Evolutionary conservation across 2,797 vertebrate species (phyloP).

Genomic region (Argyrosomus regius): DNA sequence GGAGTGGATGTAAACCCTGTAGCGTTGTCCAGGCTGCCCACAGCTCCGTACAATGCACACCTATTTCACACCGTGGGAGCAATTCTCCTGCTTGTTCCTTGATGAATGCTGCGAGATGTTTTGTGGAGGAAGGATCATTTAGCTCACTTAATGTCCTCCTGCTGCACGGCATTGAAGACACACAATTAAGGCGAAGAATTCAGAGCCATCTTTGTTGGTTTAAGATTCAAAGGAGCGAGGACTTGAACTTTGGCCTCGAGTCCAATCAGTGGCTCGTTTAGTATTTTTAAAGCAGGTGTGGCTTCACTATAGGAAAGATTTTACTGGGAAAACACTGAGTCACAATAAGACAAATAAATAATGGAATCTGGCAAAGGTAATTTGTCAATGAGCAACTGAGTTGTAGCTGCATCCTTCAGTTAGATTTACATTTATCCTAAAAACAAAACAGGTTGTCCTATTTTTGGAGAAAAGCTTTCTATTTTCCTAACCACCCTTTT

Average conservation of each 20-base stretch:
- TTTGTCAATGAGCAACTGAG: constrained; percentile 26
- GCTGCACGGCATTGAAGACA: constrained; percentile 50
- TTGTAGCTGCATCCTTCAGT: constrained; percentile 14
- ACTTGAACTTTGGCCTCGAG: constrained; percentile 50
- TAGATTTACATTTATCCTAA: constrained; percentile 38
- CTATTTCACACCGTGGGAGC: constrained; percentile 54
- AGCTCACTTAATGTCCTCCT: constrained; percentile 67
- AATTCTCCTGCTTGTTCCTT: constrained; percentile 46
- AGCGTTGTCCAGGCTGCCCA: constrained; percentile 37
- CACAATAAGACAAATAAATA: constrained; percentile 33
- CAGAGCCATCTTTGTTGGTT: constrained; percentile 56
- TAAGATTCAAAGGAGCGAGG: constrained; percentile 46
- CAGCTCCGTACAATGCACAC: constrained; percentile 55
- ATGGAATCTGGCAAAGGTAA: constrained; percentile 21
- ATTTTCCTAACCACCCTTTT: constrained; percentile 40
- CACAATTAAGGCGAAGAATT: constrained; percentile 59
- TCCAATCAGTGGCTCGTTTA: constrained; percentile 58
- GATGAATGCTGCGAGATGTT: constrained; percentile 63
- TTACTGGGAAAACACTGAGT: constrained; percentile 7
- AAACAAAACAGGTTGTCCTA: constrained; percentile 53
- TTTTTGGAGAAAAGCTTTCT: constrained; percentile 45
- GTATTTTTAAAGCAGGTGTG: constrained; percentile 55
- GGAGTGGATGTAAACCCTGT: constrained; percentile 50
- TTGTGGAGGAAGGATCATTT: constrained; percentile 62
- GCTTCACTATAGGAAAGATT: constrained; percentile 25